Conservation (phyloP, 2,113 vertebrate species). For the Catharus fuscescens region DNA sequence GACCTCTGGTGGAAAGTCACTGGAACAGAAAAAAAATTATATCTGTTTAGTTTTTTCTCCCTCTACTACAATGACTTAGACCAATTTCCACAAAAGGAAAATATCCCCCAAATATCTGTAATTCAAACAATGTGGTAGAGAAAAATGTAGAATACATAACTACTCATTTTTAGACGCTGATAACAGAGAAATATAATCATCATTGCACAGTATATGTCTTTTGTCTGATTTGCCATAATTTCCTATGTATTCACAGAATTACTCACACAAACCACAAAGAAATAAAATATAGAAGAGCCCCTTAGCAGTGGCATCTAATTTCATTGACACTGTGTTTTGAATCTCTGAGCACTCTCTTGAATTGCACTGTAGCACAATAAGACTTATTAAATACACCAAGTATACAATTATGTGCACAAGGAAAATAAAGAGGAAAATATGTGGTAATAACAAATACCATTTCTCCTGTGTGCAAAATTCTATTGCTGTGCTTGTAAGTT, state of each 20-base stretch:
- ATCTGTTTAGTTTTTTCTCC: not conserved
- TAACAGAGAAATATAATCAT: not conserved
- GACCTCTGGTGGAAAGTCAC: not conserved
- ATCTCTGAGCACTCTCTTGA: not conserved
- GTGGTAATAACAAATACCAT: not conserved
- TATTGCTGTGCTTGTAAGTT: not conserved
- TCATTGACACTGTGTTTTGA: not conserved
- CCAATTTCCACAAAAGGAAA: not conserved
- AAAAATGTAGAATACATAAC: not conserved
- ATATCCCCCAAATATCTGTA: not conserved
- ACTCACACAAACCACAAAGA: not conserved
- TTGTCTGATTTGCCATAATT: not conserved
- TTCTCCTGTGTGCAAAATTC: not conserved
- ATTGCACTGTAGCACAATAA: not conserved
- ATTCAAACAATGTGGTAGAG: not conserved
- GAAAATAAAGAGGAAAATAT: not conserved
- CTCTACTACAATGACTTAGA: not conserved
- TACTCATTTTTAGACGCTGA: not conserved
- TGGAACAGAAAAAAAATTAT: not conserved
- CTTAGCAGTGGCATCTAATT: not conserved
- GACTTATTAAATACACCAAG: not conserved
- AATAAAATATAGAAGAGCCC: not conserved
- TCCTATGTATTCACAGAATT: not conserved
- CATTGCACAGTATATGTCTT: not conserved
- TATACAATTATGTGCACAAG: not conserved